Percentiles rank a stretch among this genome's conserved stretches.
phyloP scores from a whole-genome alignment of 2,888 invertebrate species.

The Lysandra coridon region DNA sequence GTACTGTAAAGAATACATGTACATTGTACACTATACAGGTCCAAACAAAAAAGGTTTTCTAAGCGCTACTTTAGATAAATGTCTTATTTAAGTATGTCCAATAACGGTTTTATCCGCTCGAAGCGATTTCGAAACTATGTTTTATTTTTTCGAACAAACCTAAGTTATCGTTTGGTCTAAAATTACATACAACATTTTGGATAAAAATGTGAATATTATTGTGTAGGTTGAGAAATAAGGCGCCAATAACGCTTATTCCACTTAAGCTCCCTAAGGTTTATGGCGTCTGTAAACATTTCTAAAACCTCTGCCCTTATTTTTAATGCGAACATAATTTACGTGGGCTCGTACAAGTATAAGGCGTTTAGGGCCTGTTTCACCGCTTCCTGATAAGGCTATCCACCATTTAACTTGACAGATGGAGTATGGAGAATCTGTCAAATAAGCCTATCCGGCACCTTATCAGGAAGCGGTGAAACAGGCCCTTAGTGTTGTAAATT shows the following conservation, averaged over 20 bases:
- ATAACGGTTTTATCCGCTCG: neutral
- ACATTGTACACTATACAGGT: no score
- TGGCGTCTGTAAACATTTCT: constrained; percentile 24
- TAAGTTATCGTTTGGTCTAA: neutral
- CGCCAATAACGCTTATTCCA: neutral
- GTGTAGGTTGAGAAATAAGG: neutral
- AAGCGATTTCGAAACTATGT: neutral
- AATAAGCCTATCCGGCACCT: no score
- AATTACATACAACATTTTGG: neutral
- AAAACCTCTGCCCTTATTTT: constrained; percentile 9
- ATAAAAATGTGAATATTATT: neutral
- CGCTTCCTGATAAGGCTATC: no score
- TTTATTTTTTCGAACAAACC: neutral
- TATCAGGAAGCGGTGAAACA: neutral
- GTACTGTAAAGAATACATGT: no score
- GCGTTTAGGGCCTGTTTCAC: neutral
- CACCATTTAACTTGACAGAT: no score
- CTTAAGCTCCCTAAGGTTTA: neutral
- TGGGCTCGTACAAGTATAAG: neutral
- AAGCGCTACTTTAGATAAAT: no score
- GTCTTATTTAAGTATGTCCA: neutral
- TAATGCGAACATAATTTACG: constrained; percentile 16
- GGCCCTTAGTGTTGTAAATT: constrained; percentile 10
- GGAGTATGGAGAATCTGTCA: no score
- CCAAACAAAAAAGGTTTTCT: no score